A percentile compares a stretch with the other conserved stretches of the same genome.
Conservation (phyloP, 2,888 invertebrate genomes). For the Hecatera dysodea region DNA sequence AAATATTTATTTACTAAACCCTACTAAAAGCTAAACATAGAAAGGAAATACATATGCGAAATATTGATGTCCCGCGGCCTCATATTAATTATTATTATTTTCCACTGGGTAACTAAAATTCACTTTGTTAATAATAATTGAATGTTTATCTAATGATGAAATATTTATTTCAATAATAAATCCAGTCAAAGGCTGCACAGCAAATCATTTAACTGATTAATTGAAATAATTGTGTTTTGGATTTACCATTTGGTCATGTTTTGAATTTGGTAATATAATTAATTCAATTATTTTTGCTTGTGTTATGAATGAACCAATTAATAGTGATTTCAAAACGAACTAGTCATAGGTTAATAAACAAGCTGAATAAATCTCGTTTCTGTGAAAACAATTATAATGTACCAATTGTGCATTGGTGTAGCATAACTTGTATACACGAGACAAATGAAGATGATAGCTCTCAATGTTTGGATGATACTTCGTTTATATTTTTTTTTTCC, state of each 20-base stretch:
- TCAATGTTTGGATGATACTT: too few species aligned
- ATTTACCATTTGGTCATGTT: background rate
- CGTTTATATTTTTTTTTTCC: too few species aligned
- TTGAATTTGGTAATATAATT: background rate
- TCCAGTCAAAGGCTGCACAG: background rate
- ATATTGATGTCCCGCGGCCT: background rate
- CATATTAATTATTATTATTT: background rate
- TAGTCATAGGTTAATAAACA: background rate
- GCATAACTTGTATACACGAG: background rate
- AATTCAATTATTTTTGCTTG: background rate
- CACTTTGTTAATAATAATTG: background rate
- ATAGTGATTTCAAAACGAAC: background rate
- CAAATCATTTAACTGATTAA: conserved; percentile 1
- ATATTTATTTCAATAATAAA: background rate
- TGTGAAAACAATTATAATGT: background rate
- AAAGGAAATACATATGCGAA: background rate
- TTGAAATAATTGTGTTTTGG: background rate
- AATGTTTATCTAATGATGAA: conserved; percentile 1
- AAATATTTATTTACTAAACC: background rate
- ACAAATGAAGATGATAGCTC: too few species aligned
- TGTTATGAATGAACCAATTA: background rate
- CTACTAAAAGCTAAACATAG: background rate
- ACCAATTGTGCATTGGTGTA: background rate
- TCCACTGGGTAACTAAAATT: background rate
- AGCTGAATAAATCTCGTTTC: background rate